Percentiles rank a stretch among this genome's conserved stretches.
These are phyloP conservation scores for Folsomia manolachei DNA, from an alignment of 2,888 invertebrate species.

Conservation along the genomic window DNA sequence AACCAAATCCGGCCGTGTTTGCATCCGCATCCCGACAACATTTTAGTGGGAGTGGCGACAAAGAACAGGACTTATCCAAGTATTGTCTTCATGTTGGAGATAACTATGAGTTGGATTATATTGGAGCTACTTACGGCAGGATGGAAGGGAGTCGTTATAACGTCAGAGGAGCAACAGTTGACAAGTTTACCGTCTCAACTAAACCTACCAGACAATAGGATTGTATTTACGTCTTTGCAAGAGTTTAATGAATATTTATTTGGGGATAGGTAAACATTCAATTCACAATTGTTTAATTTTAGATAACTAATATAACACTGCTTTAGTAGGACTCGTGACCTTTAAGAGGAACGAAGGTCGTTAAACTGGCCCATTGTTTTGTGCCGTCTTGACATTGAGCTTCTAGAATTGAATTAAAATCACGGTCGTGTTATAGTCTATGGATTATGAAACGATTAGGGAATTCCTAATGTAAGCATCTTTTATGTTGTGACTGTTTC, in stretches of 20 bases:
- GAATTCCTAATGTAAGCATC: too few species aligned
- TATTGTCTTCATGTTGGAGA: slow-evolving; percentile 83
- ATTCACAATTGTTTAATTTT: too few species aligned
- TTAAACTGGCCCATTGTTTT: too few species aligned
- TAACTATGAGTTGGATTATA: slow-evolving; percentile 70
- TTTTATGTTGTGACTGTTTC: too few species aligned
- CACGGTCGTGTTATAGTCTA: too few species aligned
- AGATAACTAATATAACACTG: too few species aligned
- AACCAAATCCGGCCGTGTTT: slow-evolving; percentile 62
- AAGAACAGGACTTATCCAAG: slow-evolving; percentile 54
- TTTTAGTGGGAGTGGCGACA: too few species aligned
- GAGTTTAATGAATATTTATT: slow-evolving; percentile 7
- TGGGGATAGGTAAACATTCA: background rate
- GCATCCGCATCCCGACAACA: slow-evolving; percentile 51
- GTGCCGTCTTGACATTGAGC: too few species aligned
- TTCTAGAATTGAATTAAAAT: too few species aligned
- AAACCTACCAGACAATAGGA: slow-evolving; percentile 54
- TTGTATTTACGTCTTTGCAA: slow-evolving; percentile 52
- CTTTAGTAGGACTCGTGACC: too few species aligned
- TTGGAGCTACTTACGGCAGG: slow-evolving; percentile 71
- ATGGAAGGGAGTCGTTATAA: slow-evolving; percentile 61
- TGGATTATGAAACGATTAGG: too few species aligned
- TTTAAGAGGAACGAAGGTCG: too few species aligned
- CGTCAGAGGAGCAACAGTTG: background rate
- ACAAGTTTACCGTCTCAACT: background rate